Conservation (phyloP, 2,888 invertebrate species). For the Cistogaster globosa region DNA sequence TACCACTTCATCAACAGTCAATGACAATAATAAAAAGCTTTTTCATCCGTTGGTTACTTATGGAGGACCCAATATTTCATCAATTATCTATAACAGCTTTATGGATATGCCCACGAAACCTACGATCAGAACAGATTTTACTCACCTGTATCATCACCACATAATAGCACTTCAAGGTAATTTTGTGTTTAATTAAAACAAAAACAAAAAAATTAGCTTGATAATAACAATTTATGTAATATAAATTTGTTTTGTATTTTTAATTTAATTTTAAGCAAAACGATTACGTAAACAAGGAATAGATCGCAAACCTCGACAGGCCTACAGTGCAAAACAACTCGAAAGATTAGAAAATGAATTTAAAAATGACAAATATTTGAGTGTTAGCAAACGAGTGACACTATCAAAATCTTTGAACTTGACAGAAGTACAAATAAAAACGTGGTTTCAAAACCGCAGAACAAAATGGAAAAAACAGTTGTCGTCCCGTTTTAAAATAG, state of each 20-base stretch:
- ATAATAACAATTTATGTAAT: background rate
- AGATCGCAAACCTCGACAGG: constrained; percentile 93
- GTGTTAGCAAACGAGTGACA: constrained; percentile 98
- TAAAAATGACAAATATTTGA: constrained; percentile 97
- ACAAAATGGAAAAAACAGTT: constrained; percentile 99
- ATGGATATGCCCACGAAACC: constrained; percentile 29
- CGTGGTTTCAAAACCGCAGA: constrained; percentile 97
- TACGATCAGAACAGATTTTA: constrained; percentile 27
- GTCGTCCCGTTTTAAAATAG: constrained; percentile 93
- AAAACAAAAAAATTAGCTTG: too few relatives aligned
- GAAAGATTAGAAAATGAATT: constrained; percentile 99
- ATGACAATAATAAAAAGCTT: constrained; percentile 23
- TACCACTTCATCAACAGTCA: background rate
- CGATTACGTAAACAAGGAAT: constrained; percentile 93
- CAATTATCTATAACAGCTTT: constrained; percentile 44
- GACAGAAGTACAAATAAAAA: constrained; percentile 94
- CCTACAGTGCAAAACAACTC: constrained; percentile 98
- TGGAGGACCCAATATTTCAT: background rate
- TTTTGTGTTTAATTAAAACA: background rate
- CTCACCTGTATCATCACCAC: constrained; percentile 47
- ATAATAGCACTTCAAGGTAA: constrained; percentile 60
- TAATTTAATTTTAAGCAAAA: constrained; percentile 84
- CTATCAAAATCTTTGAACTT: constrained; percentile 96
- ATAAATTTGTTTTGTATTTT: background rate
- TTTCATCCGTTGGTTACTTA: constrained; percentile 37